phyloP scores from a whole-genome alignment of 2,797 vertebrate species.

The Decapterus maruadsi region DNA sequence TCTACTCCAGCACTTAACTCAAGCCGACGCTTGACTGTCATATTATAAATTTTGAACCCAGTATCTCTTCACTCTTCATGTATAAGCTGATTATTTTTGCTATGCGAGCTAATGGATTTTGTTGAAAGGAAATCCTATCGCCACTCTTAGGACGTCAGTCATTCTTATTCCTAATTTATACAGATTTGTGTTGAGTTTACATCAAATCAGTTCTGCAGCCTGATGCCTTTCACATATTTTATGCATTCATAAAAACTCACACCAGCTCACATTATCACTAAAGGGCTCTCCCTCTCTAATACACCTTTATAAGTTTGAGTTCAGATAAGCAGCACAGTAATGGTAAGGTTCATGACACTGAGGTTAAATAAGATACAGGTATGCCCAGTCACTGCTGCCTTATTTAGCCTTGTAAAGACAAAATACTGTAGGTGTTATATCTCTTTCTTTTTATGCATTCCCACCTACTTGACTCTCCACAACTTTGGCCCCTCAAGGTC shows the following conservation, averaged over 20 bases:
- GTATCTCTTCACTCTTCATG: constrained; percentile 20
- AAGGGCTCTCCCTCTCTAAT: not conserved
- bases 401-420: constrained; percentile 1
- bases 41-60: constrained; percentile 13
- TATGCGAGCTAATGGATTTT: constrained; percentile 54
- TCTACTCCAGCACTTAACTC: not conserved
- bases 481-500: constrained; percentile 42
- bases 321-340: constrained; percentile 14
- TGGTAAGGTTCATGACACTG: constrained; percentile 9
- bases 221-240: constrained; percentile 26
- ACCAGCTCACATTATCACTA: constrained; percentile 25
- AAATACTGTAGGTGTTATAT: constrained; percentile 7
- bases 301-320: not conserved
- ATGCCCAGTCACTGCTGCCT: constrained; percentile 3
- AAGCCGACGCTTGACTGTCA: not conserved
- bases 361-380: constrained; percentile 21
- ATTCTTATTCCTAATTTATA: constrained; percentile 37
- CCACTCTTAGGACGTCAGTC: constrained; percentile 41
- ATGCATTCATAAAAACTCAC: constrained; percentile 22
- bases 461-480: constrained; percentile 57
- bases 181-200: constrained; percentile 25
- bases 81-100: constrained; percentile 44
- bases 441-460: constrained; percentile 6
- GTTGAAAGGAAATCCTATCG: constrained; percentile 48
- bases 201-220: not conserved